Evolutionary conservation across 2,797 vertebrate genomes (phyloP).

Genomic region (Enteromius paludinosus): DNA sequence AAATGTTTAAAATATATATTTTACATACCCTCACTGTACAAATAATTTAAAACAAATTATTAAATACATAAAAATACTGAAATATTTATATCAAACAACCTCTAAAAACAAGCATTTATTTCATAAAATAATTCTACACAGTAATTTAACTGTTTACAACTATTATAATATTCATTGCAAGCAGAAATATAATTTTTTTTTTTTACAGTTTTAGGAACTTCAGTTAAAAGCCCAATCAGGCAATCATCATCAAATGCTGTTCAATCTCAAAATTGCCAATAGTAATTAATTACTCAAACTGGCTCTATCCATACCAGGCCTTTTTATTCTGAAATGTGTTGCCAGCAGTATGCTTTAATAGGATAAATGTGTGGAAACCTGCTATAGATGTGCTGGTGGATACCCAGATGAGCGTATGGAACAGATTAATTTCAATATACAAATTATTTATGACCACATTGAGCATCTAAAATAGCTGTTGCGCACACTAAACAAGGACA

Average conservation of each 20-base stretch:
- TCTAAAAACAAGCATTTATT: neutral
- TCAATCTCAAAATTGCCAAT: too few relatives aligned
- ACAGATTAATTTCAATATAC: slow-evolving; percentile 5
- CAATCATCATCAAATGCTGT: neutral
- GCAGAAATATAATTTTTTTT: neutral
- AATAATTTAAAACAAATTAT: too few relatives aligned
- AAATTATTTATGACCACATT: neutral
- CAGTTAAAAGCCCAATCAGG: neutral
- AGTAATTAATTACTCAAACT: neutral
- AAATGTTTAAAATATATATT: too few relatives aligned
- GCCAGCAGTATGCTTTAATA: neutral
- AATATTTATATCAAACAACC: too few relatives aligned
- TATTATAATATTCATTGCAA: neutral
- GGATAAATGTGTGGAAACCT: neutral
- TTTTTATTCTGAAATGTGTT: neutral
- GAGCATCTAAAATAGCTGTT: neutral
- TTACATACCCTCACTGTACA: too few relatives aligned
- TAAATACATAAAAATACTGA: too few relatives aligned
- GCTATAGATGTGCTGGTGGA: neutral
- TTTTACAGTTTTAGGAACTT: neutral
- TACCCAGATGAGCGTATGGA: neutral
- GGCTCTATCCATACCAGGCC: neutral
- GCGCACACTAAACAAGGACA: neutral
- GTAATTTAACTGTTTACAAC: neutral
- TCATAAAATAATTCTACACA: neutral